Base-by-base conservation (phyloP, 2,797 vertebrate genomes). In the Rhabdomys pumilio region DNA sequence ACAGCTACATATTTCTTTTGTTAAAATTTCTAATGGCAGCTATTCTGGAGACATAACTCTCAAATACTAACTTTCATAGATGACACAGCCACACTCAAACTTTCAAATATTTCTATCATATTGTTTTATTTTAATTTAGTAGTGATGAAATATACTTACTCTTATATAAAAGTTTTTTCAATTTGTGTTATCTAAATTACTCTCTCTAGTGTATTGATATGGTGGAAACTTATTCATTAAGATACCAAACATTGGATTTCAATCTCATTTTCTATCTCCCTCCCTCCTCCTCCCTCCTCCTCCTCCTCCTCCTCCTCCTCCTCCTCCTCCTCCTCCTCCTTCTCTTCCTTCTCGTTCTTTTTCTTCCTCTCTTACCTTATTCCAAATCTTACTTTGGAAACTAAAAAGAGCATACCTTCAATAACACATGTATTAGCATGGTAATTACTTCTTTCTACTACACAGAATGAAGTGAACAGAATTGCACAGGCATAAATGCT, bases 121-220 rank as follows among this genome's bases (percentile, higher is more conserved):
- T 97, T 97, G 96, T 95, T 91, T 97, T 96, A 96, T 98, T 98
- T 96, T 96, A 97, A 97, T 98, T 98, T 98, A 98, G 95, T 77
- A 85, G 98, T 96, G 98, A 97, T 98, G 97, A 98, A 98, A 98
- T 97, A 98, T 97, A 98, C 98, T 97, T 98, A 98, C 90, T 98
- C 96, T 98, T 97, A 94, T 61, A 93, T 93, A 95, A 96, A 95
- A 96, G 94, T 97, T 94, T 92, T 98, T 98, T 98, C 97, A 98
- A 98, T 98, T 97, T 26, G 57, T 90, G 90, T 96, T 96, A 96
- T 95, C 96, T 96, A 97, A 98, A 98, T 97, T 80, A 86, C 92
- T 97, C 93, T 81, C 0, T 9, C 80, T 91, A 94, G 88, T 20
- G 4, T 90, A 96, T 96, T 98, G 97, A 97, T 97, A 98, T 94